phyloP scores from a whole-genome alignment of 2,797 vertebrate species.

The Cyclopterus lumpus region DNA sequence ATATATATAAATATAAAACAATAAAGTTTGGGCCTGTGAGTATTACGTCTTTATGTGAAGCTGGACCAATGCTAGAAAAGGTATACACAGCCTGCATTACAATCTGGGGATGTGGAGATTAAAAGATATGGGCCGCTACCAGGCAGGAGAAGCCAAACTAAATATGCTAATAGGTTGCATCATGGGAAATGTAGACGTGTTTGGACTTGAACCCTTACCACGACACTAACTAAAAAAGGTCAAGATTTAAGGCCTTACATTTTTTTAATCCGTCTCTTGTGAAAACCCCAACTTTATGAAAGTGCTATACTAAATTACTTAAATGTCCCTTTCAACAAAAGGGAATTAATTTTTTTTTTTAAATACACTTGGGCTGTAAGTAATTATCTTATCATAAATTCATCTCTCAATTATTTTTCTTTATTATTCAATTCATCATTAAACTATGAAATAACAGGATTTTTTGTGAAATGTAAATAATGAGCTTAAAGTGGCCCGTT shows the following conservation, averaged over 20 bases:
- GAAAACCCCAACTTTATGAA: background rate
- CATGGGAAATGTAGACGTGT: background rate
- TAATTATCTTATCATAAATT: background rate
- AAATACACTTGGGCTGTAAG: background rate
- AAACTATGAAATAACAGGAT: background rate
- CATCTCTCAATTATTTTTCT: background rate
- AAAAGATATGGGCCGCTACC: background rate
- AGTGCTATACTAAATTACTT: background rate
- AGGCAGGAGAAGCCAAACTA: background rate
- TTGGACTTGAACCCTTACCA: background rate
- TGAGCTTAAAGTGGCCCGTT: background rate
- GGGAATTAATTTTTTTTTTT: background rate
- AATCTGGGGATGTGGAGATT: background rate
- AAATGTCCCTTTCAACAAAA: background rate
- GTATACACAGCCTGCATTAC: background rate
- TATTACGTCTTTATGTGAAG: background rate
- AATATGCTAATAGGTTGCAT: constrained; percentile 13
- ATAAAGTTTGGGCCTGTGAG: background rate
- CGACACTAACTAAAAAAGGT: background rate
- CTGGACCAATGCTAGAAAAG: background rate
- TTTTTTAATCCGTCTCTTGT: background rate
- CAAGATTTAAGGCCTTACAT: background rate
- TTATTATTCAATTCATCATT: background rate
- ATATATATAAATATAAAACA: background rate
- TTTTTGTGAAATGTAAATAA: background rate